Evolutionary conservation across 2,113 vertebrate species (phyloP).

Genomic region (Noctilio leporinus): DNA sequence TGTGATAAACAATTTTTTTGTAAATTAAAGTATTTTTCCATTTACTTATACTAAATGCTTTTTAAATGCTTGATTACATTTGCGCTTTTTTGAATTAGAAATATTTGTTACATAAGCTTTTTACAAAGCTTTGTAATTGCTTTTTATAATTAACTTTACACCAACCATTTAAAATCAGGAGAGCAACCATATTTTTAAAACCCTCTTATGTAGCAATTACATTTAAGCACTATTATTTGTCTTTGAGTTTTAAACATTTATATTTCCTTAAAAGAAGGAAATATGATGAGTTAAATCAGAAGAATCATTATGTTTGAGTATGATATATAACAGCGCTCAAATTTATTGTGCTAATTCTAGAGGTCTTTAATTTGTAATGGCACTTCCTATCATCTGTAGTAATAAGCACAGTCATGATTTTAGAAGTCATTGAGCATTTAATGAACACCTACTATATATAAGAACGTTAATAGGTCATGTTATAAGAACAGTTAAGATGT

Average conservation of each 20-base stretch:
- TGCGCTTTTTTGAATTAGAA: neutral
- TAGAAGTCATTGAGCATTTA: conserved; percentile 37
- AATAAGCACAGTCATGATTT: neutral
- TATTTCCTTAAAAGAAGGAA: neutral
- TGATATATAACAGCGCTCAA: neutral
- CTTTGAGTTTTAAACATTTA: conserved; percentile 7
- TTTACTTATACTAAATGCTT: conserved; percentile 12
- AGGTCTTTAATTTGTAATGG: neutral
- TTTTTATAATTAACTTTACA: conserved; percentile 1
- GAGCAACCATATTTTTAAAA: neutral
- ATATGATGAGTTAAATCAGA: conserved; percentile 22
- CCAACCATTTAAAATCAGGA: neutral
- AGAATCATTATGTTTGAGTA: conserved; percentile 12
- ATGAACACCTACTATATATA: neutral
- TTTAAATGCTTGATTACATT: neutral
- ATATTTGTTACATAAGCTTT: neutral
- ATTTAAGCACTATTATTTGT: neutral
- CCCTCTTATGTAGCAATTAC: neutral
- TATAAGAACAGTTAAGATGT: neutral
- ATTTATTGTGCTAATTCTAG: conserved; percentile 17
- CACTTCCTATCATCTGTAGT: neutral
- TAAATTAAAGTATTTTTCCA: neutral
- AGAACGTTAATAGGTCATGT: neutral
- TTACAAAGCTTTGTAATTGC: neutral
- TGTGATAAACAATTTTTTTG: neutral